These are phyloP conservation scores for Alces alces DNA, from an alignment of 2,113 vertebrate species.

Conservation along the genomic window DNA sequence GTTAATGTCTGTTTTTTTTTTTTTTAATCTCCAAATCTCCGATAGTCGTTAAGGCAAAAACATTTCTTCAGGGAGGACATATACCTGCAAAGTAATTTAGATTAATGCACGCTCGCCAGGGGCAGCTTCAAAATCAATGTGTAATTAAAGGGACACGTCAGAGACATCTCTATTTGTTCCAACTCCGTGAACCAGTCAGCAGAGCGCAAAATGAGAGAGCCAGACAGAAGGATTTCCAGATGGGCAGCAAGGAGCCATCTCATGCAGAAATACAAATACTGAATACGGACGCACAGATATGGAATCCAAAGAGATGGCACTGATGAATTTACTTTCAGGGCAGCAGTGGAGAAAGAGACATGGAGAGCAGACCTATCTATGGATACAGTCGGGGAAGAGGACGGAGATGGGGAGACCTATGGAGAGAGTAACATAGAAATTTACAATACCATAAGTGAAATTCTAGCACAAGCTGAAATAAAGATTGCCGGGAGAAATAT, in stretches of 20 bases:
- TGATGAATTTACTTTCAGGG: neutral
- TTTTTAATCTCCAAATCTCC: neutral
- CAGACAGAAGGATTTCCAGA: neutral
- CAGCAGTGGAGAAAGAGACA: neutral
- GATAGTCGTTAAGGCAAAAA: neutral
- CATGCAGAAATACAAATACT: neutral
- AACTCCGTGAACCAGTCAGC: neutral
- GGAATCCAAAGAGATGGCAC: neutral
- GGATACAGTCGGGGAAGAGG: neutral
- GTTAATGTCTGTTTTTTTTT: neutral
- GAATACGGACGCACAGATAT: neutral
- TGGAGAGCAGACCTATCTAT: accelerated
- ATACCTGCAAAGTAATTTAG: accelerated
- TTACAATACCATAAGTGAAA: accelerated
- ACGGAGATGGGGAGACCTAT: accelerated
- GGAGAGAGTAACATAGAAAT: neutral
- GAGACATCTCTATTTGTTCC: neutral
- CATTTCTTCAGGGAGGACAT: neutral
- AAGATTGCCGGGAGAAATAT: neutral
- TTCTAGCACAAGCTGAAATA: neutral
- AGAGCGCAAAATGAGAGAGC: accelerated
- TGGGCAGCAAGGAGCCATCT: accelerated
- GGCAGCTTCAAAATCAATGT: neutral
- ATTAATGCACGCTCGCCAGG: accelerated
- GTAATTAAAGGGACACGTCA: accelerated